Base-by-base conservation (phyloP, 2,113 vertebrate species). In the Sigmodon hispidus region DNA sequence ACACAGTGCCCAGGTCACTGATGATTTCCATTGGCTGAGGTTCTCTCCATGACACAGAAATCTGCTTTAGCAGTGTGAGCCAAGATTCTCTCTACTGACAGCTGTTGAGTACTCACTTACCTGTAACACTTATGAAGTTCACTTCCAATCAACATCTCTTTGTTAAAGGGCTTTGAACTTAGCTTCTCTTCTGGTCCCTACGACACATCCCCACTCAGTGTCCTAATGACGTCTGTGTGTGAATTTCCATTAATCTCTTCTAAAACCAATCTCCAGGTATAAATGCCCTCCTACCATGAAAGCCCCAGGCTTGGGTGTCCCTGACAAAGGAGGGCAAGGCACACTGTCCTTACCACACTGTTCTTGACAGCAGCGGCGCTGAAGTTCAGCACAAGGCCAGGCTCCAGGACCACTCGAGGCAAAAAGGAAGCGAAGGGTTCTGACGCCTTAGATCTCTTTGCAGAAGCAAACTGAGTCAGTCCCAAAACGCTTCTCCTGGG, bases 281-380 rank as follows among this genome's bases (percentile, higher is more conserved):
- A 75, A 48, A 90, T 6, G 65, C 21, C 40, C 52, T 22, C 34
- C n/a, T 29, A 36, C 52, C 6, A 0, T 79, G 65, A 80, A 81
- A 67, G 52, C 21, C 6, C 19, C 19, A 48, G 21, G n/a, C 43
- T 29, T 22, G 15, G 22, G 16, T 5, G 3, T 50, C 50, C 5
- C 1, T 17, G 76, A 86, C 5, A 3, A 61, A 52, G 59, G 55
- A 16, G 0, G 8, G 57, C n/a, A 43, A n/a, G 94, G 84, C 11
- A 15, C 50, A 13, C 21, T 17, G 7, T 61, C 7, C 98, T 98
- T 94, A 99, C 99, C 99, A 98, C 98, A 75, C 99, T 99, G 91
- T 98, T 99, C 97, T 99, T 99, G 59, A 99, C 98, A 8, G 99
- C 99, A 22, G 99, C 99, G 55, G 99, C 99, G 65, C 98, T 99